Conservation (phyloP, 2,888 invertebrate species). For the Ernsta delagoae region DNA sequence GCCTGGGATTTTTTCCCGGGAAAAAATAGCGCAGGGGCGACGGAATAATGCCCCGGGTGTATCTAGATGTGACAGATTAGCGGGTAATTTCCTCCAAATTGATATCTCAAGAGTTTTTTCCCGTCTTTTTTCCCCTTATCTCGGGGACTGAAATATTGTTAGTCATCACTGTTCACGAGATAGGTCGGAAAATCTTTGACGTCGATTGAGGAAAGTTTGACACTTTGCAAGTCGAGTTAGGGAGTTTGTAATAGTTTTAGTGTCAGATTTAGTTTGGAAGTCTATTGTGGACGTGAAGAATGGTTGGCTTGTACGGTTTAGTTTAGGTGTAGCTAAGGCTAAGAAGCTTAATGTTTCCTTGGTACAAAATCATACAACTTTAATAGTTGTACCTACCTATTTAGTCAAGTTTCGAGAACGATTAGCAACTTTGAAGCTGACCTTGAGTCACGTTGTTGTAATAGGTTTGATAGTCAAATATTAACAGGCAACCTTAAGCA, state of each 20-base stretch:
- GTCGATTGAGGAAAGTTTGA: slow-evolving; percentile 50
- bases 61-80: slow-evolving; percentile 82
- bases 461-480: neutral
- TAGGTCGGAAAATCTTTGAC: slow-evolving; percentile 61
- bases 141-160: slow-evolving; percentile 63
- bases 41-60: slow-evolving; percentile 70
- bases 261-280: slow-evolving; percentile 33
- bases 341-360: neutral
- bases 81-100: slow-evolving; percentile 81
- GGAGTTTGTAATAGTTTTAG: slow-evolving; percentile 30
- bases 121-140: slow-evolving; percentile 51
- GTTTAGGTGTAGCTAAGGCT: neutral
- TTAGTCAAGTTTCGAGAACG: neutral
- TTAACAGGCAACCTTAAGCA: no score
- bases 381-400: neutral
- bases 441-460: no score
- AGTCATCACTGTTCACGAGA: slow-evolving; percentile 65
- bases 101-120: slow-evolving; percentile 77
- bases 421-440: neutral
- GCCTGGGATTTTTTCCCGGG: slow-evolving; percentile 53
- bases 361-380: neutral
- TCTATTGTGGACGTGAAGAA: slow-evolving; percentile 16
- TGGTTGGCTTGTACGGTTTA: slow-evolving; percentile 22
- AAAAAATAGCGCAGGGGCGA: slow-evolving; percentile 69
- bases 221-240: slow-evolving; percentile 26